Base-by-base conservation (phyloP, 2,113 vertebrate genomes). In the Gracilinanus agilis region DNA sequence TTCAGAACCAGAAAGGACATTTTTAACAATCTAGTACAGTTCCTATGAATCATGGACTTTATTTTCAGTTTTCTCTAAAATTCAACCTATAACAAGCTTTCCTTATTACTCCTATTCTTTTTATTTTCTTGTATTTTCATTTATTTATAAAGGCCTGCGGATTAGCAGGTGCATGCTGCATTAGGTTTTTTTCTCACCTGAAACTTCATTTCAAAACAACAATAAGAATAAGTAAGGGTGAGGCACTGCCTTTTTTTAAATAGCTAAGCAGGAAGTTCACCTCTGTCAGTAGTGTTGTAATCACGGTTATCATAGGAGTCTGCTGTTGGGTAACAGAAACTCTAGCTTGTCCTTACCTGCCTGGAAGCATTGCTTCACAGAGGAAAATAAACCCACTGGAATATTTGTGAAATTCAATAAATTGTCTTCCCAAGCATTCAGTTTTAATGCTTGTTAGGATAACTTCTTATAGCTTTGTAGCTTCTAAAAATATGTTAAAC, bases 241-340 rank as follows among this genome's bases (percentile, higher is more conserved):
- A 98, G 98, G 98, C 97, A 11, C 55, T 91, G 56, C 10, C 90
- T 98, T 98, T 98, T 98, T 97, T 95, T 97, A 95, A 97, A 94
- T 96, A 97, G 94, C 97, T 94, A 94, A 98, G 98, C 96, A 98
- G 99, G 98, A 98, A 98, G 98, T 98, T 98, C 94, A 94, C 96
- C 98, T 97, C 98, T 98, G 98, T 97, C 98, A 98, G 98, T 97
- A 97, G 98, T 98, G 98, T 98, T 98, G 98, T 98, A 98, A 98
- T 98, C 98, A 96, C 97, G 97, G 98, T 98, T 98, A 98, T 98
- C 98, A 97, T 97, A 93, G 97, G 98, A 98, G 97, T 97, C 97
- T 98, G 97, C 98, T 98, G 94, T 99, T 99, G 99, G 98, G 98
- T 98, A 99, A 99, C 98, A 98, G 99, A 99, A 99, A 99, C 99